Base-by-base conservation (phyloP, 2,113 vertebrate genomes). In the Rattus rattus region DNA sequence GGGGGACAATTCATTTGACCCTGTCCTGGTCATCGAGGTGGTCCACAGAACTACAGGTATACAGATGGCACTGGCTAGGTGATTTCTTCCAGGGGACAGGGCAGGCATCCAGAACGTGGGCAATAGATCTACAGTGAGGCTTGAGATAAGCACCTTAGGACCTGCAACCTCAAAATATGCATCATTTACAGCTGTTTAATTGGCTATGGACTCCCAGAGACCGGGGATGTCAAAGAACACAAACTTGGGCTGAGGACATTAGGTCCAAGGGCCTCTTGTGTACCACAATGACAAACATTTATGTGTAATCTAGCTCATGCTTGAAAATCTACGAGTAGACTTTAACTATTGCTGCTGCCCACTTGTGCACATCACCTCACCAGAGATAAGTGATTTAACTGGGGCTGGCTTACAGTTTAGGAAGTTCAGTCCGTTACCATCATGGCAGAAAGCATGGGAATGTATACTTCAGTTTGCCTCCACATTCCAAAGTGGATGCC, bases 111-210 rank as follows among this genome's bases (percentile, higher is more conserved):
- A 30, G 19, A 33, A 52, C 69, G 24, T 13, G n/a, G 30, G 39
- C 28, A 3, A 24, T n/a, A 28, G 17, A 2, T n/a, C 47, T 84
- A 39, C 22, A 24, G 19, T 79, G 6, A 73, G 3, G 56, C 12
- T 90, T 95, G 73, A 59, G 36, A 52, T 65, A 43, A 93, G 36
- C 52, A 54, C 49, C 20, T 70, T 61, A 75, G 12, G 28, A 72
- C 83, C 81, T 91, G 28, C 92, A 85, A 87, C 94, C 86, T 91
- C 67, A 94, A 84, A 39, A 59, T 67, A 4, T 16, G 17, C 81
- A 30, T 49, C 16, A 84, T 72, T 73, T 33, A 22, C 30, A 91
- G 54, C 30, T 3, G 43, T 22, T 84, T 87, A 43, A 84, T 36
- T 85, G 69, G 9, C 36, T 63, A 5, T 65, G 59, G 73, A 79